These are phyloP conservation scores for Pipa parva DNA, from an alignment of 2,113 vertebrate genomes.

Conservation along the genomic window DNA sequence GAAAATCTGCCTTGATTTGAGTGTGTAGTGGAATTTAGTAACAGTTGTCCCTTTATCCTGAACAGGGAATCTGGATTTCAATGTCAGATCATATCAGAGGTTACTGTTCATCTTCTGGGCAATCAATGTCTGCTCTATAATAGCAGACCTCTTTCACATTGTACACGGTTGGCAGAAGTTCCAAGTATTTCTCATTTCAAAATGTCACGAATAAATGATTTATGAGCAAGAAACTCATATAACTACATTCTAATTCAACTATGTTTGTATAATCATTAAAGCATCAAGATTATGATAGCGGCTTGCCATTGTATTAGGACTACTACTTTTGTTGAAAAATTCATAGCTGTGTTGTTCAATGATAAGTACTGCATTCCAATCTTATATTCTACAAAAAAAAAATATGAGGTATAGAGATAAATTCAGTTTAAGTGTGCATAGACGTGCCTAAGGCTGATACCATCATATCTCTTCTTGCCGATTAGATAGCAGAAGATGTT, in stretches of 20 bases:
- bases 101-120: constrained; percentile 39
- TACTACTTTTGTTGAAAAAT: constrained; percentile 24
- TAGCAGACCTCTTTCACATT: constrained; percentile 39
- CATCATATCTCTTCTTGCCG: background rate
- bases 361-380: background rate
- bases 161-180: constrained; percentile 35
- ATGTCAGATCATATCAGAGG: constrained; percentile 41
- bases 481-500: background rate
- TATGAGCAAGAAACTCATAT: constrained; percentile 29
- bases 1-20: background rate
- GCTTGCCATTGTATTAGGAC: constrained; percentile 9
- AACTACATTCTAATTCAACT: constrained; percentile 29
- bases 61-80: constrained; percentile 32
- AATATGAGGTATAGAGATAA: constrained; percentile 1
- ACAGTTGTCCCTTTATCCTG: constrained; percentile 18
- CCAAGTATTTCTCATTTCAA: constrained; percentile 39
- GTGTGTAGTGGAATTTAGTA: background rate
- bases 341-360: constrained; percentile 20
- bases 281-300: constrained; percentile 32
- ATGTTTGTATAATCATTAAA: constrained; percentile 38
- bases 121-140: constrained; percentile 41
- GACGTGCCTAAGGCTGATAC: background rate
- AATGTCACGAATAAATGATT: constrained; percentile 43
- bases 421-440: background rate
- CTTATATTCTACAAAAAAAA: background rate